Evolutionary conservation across 2,888 invertebrate genomes (phyloP).

Genomic region (Lithosia quadra): DNA sequence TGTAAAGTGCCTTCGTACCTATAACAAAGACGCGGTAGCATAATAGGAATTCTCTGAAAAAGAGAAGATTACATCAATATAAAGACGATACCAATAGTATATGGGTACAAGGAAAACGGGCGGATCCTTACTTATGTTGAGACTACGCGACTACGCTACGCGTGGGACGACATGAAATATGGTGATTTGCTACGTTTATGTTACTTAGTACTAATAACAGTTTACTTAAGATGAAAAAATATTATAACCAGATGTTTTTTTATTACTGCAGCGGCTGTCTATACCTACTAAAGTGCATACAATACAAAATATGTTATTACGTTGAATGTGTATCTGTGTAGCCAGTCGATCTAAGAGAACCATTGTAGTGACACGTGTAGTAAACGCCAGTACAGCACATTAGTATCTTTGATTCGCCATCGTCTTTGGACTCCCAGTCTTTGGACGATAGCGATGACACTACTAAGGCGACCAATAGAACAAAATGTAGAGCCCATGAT

Average conservation of each 20-base stretch:
- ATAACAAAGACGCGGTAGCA: conserved; percentile 57
- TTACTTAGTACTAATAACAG: not conserved
- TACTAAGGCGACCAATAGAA: not conserved
- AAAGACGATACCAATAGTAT: conserved; percentile 49
- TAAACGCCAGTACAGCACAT: too few relatives aligned
- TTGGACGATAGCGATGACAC: too few relatives aligned
- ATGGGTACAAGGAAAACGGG: conserved; percentile 54
- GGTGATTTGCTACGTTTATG: not conserved
- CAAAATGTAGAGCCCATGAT: not conserved
- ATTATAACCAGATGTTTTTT: not conserved
- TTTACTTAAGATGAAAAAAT: not conserved
- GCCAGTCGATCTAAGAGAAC: too few relatives aligned
- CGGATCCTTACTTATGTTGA: conserved; percentile 27
- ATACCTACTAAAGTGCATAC: too few relatives aligned
- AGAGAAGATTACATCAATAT: conserved; percentile 50
- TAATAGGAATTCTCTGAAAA: conserved; percentile 51
- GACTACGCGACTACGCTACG: conserved; percentile 44
- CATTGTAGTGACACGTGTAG: too few relatives aligned
- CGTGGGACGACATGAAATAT: conserved; percentile 27
- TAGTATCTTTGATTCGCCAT: too few relatives aligned
- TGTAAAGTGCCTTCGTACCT: conserved; percentile 48
- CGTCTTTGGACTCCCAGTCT: too few relatives aligned
- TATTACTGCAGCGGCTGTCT: too few relatives aligned
- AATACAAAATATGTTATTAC: too few relatives aligned
- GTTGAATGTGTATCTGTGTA: too few relatives aligned